A percentile compares a stretch with the other conserved stretches of the same genome.
phyloP scores from a whole-genome alignment of 2,888 invertebrate genomes.

The Agriopis leucophaearia region DNA sequence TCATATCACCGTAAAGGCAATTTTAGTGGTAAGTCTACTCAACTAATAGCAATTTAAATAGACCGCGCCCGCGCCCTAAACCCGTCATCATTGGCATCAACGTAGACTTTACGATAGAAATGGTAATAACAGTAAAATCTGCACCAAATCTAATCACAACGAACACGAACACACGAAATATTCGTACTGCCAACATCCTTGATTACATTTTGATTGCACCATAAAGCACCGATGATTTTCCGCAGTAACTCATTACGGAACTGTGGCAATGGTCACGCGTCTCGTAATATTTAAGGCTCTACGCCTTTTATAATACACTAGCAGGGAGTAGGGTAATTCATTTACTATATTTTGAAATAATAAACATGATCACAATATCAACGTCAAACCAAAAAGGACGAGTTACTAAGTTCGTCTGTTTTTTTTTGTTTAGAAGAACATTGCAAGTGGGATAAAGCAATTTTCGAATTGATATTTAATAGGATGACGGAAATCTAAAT shows the following conservation, averaged over 20 bases:
- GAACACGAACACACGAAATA: slow-evolving; percentile 35
- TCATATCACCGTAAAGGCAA: not conserved
- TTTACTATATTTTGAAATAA: not conserved
- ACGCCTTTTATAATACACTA: not conserved
- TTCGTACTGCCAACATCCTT: slow-evolving; percentile 41
- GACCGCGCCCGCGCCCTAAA: not conserved
- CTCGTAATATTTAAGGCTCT: slow-evolving; percentile 47
- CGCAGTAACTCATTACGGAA: slow-evolving; percentile 21
- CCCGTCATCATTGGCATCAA: not conserved
- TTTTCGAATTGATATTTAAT: no score
- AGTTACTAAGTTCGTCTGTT: no score
- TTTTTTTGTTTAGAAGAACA: no score
- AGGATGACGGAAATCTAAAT: no score
- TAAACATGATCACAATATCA: not conserved
- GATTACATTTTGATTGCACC: slow-evolving; percentile 44
- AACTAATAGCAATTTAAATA: not conserved
- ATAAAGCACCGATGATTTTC: slow-evolving; percentile 38
- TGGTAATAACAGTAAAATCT: slow-evolving; percentile 20
- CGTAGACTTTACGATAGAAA: slow-evolving; percentile 1
- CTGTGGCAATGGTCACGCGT: slow-evolving; percentile 51
- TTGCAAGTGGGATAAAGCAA: no score
- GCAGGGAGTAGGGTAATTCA: slow-evolving; percentile 12
- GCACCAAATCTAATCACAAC: slow-evolving; percentile 18
- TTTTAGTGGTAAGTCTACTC: not conserved
- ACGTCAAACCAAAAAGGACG: no score